Evolutionary conservation across 2,113 vertebrate species (phyloP).

Genomic region (Paramisgurnus dabryanus): DNA sequence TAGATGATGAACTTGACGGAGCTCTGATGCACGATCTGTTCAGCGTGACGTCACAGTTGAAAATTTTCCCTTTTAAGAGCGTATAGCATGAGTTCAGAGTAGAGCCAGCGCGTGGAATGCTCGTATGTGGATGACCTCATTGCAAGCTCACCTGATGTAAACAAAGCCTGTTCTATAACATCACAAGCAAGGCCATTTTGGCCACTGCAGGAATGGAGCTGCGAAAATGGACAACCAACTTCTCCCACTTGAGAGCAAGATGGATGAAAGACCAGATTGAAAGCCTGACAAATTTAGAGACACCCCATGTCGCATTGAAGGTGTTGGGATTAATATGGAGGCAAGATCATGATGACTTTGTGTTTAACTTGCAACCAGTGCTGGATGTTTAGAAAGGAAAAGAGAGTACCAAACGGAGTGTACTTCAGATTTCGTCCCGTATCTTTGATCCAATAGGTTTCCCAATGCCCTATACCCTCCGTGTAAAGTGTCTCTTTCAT

Average conservation of each 20-base stretch:
- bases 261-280: neutral
- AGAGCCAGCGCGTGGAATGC: no score
- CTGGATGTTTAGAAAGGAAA: neutral
- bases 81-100: no score
- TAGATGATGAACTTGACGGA: no score
- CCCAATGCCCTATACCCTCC: neutral
- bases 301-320: neutral
- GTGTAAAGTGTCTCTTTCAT: neutral
- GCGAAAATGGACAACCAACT: neutral
- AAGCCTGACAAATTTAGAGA: neutral
- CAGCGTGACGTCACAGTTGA: no score
- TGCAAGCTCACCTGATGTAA: neutral
- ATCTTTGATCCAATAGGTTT: constrained; percentile 8
- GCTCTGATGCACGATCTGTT: no score
- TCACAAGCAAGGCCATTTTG: neutral
- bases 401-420: neutral
- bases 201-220: neutral
- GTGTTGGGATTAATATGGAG: neutral
- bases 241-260: neutral
- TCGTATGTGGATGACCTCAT: neutral
- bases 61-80: no score
- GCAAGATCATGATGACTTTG: neutral
- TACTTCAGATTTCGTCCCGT: neutral
- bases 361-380: neutral
- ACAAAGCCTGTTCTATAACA: neutral